A percentile compares a stretch with the other conserved stretches of the same genome.
Conservation (phyloP, 1,140 invertebrate genomes). For the Anthonomus grandis region DNA sequence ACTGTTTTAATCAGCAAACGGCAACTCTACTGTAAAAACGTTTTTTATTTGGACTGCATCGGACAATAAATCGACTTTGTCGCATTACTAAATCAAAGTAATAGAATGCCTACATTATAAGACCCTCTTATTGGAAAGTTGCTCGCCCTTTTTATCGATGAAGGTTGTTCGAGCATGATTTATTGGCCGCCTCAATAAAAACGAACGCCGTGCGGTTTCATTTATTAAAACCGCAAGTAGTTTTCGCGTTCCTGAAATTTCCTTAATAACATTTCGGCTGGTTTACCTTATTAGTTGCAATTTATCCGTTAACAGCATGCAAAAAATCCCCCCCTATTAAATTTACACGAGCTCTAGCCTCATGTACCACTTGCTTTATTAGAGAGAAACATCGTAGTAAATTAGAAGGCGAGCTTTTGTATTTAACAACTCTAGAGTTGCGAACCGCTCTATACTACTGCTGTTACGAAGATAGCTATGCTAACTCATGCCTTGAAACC, state of each 20-base stretch:
- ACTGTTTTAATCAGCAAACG: conserved; percentile 16
- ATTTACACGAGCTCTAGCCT: no score
- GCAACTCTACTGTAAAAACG: conserved; percentile 15
- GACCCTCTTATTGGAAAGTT: conserved; percentile 24
- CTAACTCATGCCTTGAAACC: conserved; percentile 39
- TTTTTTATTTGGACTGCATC: conserved; percentile 19
- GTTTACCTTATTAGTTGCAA: no score
- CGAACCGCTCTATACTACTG: conserved; percentile 21
- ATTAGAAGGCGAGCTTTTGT: conserved; percentile 5
- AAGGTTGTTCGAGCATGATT: conserved; percentile 17
- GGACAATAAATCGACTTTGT: conserved; percentile 17
- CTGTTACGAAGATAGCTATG: conserved; percentile 30
- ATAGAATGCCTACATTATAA: conserved; percentile 25
- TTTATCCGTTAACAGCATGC: no score
- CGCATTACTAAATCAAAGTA: conserved; percentile 25
- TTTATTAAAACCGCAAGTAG: no score
- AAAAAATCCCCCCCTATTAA: no score
- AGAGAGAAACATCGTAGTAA: conserved; percentile 4
- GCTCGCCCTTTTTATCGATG: conserved; percentile 21
- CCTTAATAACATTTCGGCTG: neutral
- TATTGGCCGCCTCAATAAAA: conserved; percentile 10
- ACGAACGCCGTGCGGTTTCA: no score
- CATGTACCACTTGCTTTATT: conserved; percentile 12
- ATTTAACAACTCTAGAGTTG: conserved; percentile 11
- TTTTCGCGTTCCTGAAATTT: no score